Base-by-base conservation (phyloP, 2,888 invertebrate species). In the Sipha maydis region DNA sequence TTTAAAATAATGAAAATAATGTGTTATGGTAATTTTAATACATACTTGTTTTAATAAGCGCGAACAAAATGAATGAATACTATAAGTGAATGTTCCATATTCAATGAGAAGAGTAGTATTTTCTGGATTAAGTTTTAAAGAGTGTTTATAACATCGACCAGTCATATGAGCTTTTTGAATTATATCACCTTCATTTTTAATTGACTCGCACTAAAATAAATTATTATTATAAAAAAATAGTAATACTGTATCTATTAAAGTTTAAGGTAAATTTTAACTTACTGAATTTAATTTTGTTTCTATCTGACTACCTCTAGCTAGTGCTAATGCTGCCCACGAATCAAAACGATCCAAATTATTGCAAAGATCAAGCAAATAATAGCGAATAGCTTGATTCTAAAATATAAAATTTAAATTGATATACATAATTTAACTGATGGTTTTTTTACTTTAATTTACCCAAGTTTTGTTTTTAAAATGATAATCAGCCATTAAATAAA, bases 271-370 rank as follows among this genome's bases (percentile, higher is more conserved):
- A 34, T 71, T 9, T 48, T 21, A 3, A 89, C 88, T 85, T 54
- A 90, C 91, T 77, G 95, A 96, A 91, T 96, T 97, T 4, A 98
- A 92, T 91, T 95, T 95, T 73, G 94, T 95, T 91, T 97, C 97
- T 86, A 98, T 93, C 91, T 95, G 94, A 89, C 96, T 94, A 7
- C 94, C 95, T 91, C 95, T 95, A 0, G 96, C 95, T 90, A 98
- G 93, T 0, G 97, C 97, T 91, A 98, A 94, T 85, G 96, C 96
- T 1, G 98, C 97, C 98, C 98, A 98, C 0, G 98, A 97, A 92
- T 98, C 97, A 89, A 98, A 94, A 83, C 98, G 93, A 85, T 93
- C 93, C 1, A 95, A 96, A 92, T 96, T 96, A 56, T 96, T 93
- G 90, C 96, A 95, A 41, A 98, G 93, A 92, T 99, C 98, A 90